Evolutionary conservation across 1,140 invertebrate genomes (phyloP), one percentile per base, ranked within the genome.

Genomic region (Drosophila ercepeae): DNA sequence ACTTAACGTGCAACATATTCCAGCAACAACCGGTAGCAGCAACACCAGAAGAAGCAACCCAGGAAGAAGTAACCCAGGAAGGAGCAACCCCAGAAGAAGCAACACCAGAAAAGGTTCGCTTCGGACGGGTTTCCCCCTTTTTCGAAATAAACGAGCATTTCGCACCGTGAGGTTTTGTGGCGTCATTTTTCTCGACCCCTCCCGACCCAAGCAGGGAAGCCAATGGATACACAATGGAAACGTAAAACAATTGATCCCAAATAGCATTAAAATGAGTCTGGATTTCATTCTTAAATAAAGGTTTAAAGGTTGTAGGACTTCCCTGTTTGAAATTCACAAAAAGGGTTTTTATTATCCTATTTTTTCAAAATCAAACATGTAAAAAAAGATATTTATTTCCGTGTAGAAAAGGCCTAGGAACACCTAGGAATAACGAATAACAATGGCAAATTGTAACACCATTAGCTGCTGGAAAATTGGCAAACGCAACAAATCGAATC

Each of bases 1-100:
- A 73, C 78, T 86, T 75, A 86, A 88, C 82, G 82, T 82, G 77
- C 73, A 82, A 75, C 82, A 88, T 88, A 86, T 88, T 82, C 73
- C 65, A 45, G 44, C 25, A 51, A 45, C 44, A 29, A n/a, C 16
- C n/a, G 19, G 13, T 41, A 60, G 25, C 27, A 44, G 27, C 49
- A 69, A 21, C 25, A 60, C 0, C 41, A 64, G 14, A 11, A 25
- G n/a, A n/a, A n/a, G n/a, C n/a, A n/a, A n/a, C n/a, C n/a, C n/a
- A n/a, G n/a, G n/a, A n/a, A n/a, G n/a, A n/a, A n/a, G n/a, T n/a
- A n/a, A n/a, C n/a, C n/a, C n/a, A n/a, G n/a, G n/a, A n/a, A n/a
- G n/a, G n/a, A n/a, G n/a, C n/a, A n/a, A n/a, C n/a, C n/a, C 13
- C 27, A 42, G 25, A 14, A 44, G 19, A 9, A 49, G 19, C 50